These are phyloP conservation scores for Orchesella flavescens DNA, from an alignment of 2,888 invertebrate genomes.

Conservation along the genomic window DNA sequence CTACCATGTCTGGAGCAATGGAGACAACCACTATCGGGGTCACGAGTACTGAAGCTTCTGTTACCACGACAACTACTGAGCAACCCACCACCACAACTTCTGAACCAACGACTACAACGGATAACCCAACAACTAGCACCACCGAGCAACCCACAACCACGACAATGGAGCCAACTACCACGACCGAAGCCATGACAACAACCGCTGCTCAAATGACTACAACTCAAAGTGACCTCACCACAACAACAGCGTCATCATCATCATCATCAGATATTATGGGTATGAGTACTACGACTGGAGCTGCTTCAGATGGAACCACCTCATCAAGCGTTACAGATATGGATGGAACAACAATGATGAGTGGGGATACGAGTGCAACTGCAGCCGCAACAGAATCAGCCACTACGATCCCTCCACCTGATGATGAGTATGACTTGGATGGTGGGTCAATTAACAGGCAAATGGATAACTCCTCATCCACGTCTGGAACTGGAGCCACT, in stretches of 20 bases:
- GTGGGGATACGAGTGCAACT: not conserved
- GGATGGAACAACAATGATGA: too few relatives aligned
- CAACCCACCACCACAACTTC: not conserved
- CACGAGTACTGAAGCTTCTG: not conserved
- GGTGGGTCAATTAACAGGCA: too few relatives aligned
- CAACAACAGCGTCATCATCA: constrained; percentile 20
- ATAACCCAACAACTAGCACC: not conserved
- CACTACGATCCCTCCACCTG: constrained; percentile 13
- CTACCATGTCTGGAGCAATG: not conserved
- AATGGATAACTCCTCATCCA: not conserved
- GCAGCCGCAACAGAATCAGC: not conserved
- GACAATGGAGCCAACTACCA: constrained; percentile 1
- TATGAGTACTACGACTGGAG: not conserved
- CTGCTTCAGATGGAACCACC: not conserved
- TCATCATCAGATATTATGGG: not conserved
- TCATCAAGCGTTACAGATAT: too few relatives aligned
- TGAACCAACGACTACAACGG: constrained; percentile 14
- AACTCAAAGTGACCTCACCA: constrained; percentile 70
- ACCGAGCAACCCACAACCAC: constrained; percentile 13
- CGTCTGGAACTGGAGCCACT: not conserved
- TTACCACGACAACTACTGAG: constrained; percentile 21
- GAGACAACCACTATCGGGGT: not conserved
- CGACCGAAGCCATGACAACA: constrained; percentile 19
- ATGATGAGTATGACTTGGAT: not conserved
- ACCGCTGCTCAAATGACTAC: constrained; percentile 56